Conservation (phyloP, 2,797 vertebrate genomes). For the Sebastes itinus region DNA sequence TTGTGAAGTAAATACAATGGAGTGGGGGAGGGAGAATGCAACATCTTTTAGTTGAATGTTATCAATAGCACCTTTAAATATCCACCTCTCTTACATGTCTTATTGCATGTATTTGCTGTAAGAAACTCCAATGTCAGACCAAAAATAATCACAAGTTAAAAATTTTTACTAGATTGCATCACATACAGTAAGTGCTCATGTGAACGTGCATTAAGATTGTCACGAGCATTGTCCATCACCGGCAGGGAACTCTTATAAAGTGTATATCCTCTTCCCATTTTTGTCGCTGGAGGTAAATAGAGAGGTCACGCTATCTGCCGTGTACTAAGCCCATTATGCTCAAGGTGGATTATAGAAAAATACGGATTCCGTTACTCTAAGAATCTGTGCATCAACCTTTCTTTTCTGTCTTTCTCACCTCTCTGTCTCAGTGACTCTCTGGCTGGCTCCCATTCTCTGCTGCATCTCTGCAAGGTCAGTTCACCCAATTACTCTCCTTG, state of each 20-base stretch:
- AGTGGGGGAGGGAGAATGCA: accelerated
- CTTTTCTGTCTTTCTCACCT: neutral
- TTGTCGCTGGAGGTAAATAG: neutral
- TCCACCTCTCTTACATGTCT: neutral
- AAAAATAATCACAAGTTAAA: neutral
- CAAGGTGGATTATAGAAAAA: neutral
- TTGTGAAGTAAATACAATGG: no score
- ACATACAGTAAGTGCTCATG: neutral
- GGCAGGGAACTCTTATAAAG: neutral
- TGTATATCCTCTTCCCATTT: neutral
- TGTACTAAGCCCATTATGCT: neutral
- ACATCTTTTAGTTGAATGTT: no score
- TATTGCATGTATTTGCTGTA: neutral
- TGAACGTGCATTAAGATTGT: neutral
- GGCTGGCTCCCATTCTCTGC: neutral
- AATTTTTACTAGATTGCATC: neutral
- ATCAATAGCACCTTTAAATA: neutral
- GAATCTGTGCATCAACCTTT: neutral
- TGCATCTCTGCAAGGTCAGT: conserved; percentile 42
- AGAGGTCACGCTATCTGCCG: neutral
- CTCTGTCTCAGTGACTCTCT: neutral
- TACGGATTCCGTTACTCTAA: neutral
- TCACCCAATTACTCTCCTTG: conserved; percentile 42
- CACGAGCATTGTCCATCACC: neutral
- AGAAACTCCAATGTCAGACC: neutral